Base-by-base conservation (phyloP, 1,140 invertebrate species). In the Drosophila ananassae region DNA sequence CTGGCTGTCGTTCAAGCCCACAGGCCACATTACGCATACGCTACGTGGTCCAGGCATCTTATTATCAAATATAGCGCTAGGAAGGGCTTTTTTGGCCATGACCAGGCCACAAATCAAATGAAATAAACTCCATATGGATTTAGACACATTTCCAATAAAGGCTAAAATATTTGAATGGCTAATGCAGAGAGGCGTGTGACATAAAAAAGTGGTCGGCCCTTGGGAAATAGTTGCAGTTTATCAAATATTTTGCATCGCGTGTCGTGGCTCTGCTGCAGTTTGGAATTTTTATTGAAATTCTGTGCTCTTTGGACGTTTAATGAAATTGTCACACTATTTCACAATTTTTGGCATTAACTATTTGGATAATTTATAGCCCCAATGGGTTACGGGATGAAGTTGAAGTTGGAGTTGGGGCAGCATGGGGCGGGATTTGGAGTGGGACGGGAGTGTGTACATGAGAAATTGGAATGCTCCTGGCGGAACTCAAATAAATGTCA, bases 401-500 rank as follows among this genome's bases (percentile, higher is more conserved):
- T 22, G 54, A 53, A 63, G 47, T 39, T 53, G 60, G 30, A 32
- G 5, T 32, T 39, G 17, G 17, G 17, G 17, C 17, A 17, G 17
- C 17, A 17, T 17, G 24, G 41, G 53, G 41, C 39, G 30, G 21
- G 52, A 69, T 57, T 50, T 66, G 76, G 25, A 28, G 25, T 28
- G 25, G 5, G 25, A 28, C 7, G 32, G 34, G 63, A 48, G 8
- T 12, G 34, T 57, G 54, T 37, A 46, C 52, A 62, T 53, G 60
- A 21, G 53, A 66, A 74, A 66, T 52, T 55, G 48, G 34, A 69
- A 32, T 59, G 73, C 61, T 67, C 59, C 51, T 52, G n/a, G 48
- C 39, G 46, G 48, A 56, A 46, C 62, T 87, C 71, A 72, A 79
- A 82, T 87, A 87, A 87, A 87, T 87, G 83, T 87, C 83, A 83